Evolutionary conservation across 2,113 vertebrate genomes (phyloP), one percentile per base, ranked within the genome.

Genomic region (Oxyruncus cristatus): DNA sequence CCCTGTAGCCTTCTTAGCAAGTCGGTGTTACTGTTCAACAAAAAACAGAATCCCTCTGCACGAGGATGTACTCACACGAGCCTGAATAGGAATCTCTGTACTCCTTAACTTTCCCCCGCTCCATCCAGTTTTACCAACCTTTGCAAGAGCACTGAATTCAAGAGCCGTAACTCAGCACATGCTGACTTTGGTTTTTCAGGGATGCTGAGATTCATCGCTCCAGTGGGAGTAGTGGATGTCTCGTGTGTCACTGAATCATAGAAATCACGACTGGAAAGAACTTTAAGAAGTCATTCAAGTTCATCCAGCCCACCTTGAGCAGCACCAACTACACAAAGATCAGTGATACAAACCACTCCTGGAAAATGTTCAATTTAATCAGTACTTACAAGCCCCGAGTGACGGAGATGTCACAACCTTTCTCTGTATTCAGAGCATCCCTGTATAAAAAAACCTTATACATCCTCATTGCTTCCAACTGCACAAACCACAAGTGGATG

Each of bases 21-120:
- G 79, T 4, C 52, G 11, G 46, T n/a, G 37, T 49, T 58, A 28
- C 19, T 65, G 70, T 62, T 70, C 20, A 74, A 82, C 59, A 59
- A 59, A 53, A 50, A 42, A 11, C 7, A 82, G 35, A 17, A 21
- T 2, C 58, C 32, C 9, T 44, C 37, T 85, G 26, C 32, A 77
- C 19, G 3, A 73, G 9, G 6, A 59, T 14, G 9, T 56, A n/a
- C 5, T 52, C 27, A 44, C 10, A 65, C 0, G 0, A 90, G 50
- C 53, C 55, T 52, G 26, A 75, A 55, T 65, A 33, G 33, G 37
- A 63, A 72, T 21, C 23, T 14, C 23, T 79, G 18, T 2, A 32
- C 6, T 53, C 19, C 50, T 37, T 47, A 50, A 53, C 6, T 50
- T 21, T 1, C 17, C 12, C 7, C 5, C 2, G 1, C 49, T 52